Evolutionary conservation across 1,140 invertebrate genomes (phyloP), one percentile per base, ranked within the genome.

Genomic region (Scaptomyza hsui): DNA sequence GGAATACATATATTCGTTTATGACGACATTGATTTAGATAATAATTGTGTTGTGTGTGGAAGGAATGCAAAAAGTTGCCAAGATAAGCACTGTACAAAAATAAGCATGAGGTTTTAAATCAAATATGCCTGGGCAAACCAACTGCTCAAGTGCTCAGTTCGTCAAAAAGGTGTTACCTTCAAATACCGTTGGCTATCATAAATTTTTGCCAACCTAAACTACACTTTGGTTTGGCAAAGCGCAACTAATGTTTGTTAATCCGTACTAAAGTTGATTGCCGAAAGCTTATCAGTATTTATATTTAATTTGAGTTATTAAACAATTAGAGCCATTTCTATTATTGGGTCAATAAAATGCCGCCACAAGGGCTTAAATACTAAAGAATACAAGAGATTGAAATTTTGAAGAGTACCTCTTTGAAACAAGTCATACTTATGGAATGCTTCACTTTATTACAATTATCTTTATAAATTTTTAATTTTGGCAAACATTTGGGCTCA

Each of bases 11-110:
- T 68, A 53, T 59, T 62, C 53, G 26, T 68, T 60, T 72, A 79
- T 85, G 80, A 85, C 81, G 80, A 77, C 77, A 85, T 77, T 86
- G 56, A 67, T 53, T 80, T 60, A 44, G 64, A 60, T 75, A 71
- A 69, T 63, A 49, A 70, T 75, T 56, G 19, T 49, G 53, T 37
- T 55, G 49, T 49, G 47, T 59, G 5, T 29, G 26, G 26, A 59
- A 61, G 72, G 72, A 60, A 75, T 71, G 72, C 26, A 24, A 42
- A 64, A 60, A 42, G 9, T 21, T 21, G 5, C 9, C 7, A 12
- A n/a, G 55, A 72, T 72, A 67, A 60, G 48, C 35, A n/a, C 2
- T 35, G 39, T 51, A 29, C 63, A 69, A 35, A 55, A 69, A 69
- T 56, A 63, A 64, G 12, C 26, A 42, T 49, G 44, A 48, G 49